Evolutionary conservation across 1,140 invertebrate species (phyloP).

Genomic region (Uloborus diversus): DNA sequence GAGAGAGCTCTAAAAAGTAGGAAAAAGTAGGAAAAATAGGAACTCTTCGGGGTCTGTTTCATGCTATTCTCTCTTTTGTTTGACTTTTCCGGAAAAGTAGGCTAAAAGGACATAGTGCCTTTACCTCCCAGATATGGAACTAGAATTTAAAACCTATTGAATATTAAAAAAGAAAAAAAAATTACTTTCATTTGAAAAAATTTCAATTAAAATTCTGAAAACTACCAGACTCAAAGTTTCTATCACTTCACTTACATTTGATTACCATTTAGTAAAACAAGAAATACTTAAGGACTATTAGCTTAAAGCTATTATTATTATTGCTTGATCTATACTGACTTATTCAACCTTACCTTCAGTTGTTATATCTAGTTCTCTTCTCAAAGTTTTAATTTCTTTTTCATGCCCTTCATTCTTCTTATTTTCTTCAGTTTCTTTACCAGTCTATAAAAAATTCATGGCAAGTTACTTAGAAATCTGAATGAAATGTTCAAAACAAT

Average conservation of each 20-base stretch:
- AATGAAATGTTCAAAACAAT: background rate
- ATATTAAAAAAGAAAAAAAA: background rate
- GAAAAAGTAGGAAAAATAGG: no score
- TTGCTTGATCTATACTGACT: background rate
- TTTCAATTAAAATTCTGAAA: background rate
- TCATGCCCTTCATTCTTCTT: conserved; percentile 65
- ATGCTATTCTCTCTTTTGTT: no score
- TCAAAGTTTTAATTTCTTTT: conserved; percentile 71
- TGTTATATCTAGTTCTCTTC: conserved; percentile 74
- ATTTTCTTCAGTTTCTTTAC: conserved; percentile 24
- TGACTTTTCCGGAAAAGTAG: no score
- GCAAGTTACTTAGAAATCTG: background rate
- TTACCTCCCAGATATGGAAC: no score
- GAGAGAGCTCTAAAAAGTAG: no score
- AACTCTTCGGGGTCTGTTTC: no score
- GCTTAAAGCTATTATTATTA: background rate
- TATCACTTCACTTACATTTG: background rate
- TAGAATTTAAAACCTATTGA: no score
- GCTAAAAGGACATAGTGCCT: no score
- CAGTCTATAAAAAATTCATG: background rate
- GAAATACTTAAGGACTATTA: background rate
- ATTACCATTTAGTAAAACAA: background rate
- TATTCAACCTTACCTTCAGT: conserved; percentile 69
- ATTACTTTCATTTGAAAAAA: background rate
- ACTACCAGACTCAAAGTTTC: background rate